phyloP scores from a whole-genome alignment of 1,140 invertebrate species.

The Tenebrio molitor region DNA sequence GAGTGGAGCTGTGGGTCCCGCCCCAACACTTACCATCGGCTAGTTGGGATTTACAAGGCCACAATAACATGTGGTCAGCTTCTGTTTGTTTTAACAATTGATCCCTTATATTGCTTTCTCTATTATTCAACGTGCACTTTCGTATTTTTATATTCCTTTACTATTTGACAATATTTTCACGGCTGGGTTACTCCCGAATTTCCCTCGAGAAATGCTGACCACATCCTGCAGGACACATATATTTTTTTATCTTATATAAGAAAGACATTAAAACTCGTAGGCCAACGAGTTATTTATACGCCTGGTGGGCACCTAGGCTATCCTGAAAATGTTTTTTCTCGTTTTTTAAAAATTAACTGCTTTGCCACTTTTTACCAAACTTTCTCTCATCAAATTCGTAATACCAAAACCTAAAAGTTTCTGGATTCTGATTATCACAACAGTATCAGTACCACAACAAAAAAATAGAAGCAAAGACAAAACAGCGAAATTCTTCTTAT shows the following conservation, averaged over 20 bases:
- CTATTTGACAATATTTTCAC: constrained; percentile 60
- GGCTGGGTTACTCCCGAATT: constrained; percentile 59
- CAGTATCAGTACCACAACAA: too few species aligned
- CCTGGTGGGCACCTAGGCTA: not conserved
- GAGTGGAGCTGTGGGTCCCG: constrained; percentile 52
- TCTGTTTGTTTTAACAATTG: constrained; percentile 57
- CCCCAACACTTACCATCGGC: constrained; percentile 48
- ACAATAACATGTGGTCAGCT: constrained; percentile 53
- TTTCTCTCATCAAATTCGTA: too few species aligned
- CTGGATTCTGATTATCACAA: too few species aligned
- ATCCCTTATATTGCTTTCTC: constrained; percentile 51
- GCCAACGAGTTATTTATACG: too few species aligned
- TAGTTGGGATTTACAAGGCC: constrained; percentile 57
- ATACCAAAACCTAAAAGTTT: too few species aligned
- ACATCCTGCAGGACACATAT: constrained; percentile 26
- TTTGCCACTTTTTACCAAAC: too few species aligned
- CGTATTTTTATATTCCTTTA: constrained; percentile 57
- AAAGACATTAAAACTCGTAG: constrained; percentile 11
- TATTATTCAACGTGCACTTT: constrained; percentile 54
- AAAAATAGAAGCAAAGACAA: too few species aligned
- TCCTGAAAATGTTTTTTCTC: not conserved
- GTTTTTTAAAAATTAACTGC: too few species aligned
- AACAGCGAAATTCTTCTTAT: too few species aligned
- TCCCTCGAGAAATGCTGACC: constrained; percentile 51
- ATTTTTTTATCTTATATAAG: constrained; percentile 18